phyloP scores from a whole-genome alignment of 1,140 invertebrate species.

The Tenebrio molitor region DNA sequence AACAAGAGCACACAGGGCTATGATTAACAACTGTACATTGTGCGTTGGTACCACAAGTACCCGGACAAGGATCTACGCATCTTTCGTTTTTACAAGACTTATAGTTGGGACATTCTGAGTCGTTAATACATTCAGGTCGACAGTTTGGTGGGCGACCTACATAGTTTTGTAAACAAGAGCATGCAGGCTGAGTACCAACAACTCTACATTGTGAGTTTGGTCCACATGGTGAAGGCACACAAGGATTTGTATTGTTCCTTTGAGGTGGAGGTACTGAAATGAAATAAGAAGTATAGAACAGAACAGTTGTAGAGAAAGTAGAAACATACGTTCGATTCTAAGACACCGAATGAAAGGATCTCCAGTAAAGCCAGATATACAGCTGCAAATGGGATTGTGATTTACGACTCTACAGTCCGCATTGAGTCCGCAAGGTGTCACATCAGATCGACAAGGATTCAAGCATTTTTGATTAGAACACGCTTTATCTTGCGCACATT shows the following conservation, averaged over 20 bases:
- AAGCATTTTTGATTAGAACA: conserved; percentile 86
- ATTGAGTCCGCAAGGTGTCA: conserved; percentile 79
- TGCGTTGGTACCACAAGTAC: conserved; percentile 81
- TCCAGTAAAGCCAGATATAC: conserved; percentile 79
- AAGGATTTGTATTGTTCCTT: conserved; percentile 71
- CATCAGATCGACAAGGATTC: conserved; percentile 80
- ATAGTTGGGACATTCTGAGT: conserved; percentile 80
- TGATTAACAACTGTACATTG: conserved; percentile 84
- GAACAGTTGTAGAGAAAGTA: conserved; percentile 42
- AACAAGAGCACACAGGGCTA: conserved; percentile 78
- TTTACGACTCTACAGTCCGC: conserved; percentile 87
- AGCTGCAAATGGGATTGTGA: conserved; percentile 87
- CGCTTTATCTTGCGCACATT: conserved; percentile 86
- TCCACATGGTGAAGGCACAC: conserved; percentile 82
- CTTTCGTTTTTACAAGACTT: conserved; percentile 83
- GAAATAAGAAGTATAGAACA: conserved; percentile 47
- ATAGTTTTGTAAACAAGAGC: conserved; percentile 81
- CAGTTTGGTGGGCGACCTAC: conserved; percentile 84
- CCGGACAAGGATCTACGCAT: conserved; percentile 85
- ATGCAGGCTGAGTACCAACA: conserved; percentile 78
- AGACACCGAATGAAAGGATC: conserved; percentile 82
- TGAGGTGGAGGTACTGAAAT: conserved; percentile 63
- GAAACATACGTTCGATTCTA: conserved; percentile 72
- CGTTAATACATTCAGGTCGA: conserved; percentile 81
- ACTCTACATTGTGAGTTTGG: conserved; percentile 83